Evolutionary conservation across 2,888 invertebrate genomes (phyloP).

Genomic region (Lithosia quadra): DNA sequence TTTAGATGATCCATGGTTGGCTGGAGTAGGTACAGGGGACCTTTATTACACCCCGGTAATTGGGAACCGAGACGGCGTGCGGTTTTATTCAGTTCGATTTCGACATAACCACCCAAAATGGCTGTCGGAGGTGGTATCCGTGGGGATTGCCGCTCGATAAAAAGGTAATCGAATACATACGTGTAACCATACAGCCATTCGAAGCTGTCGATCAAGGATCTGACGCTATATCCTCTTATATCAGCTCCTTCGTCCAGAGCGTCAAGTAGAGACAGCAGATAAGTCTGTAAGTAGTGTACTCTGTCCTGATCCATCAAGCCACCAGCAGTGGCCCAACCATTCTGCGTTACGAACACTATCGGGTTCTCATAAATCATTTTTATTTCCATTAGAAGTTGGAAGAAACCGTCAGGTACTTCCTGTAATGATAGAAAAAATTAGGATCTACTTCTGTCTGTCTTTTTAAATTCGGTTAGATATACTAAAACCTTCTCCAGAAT

Average conservation of each 20-base stretch:
- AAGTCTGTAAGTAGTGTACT: conserved; percentile 66
- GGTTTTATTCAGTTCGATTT: too few species aligned
- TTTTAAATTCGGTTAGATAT: too few species aligned
- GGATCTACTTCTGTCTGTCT: too few species aligned
- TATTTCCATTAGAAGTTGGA: conserved; percentile 83
- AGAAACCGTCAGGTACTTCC: conserved; percentile 86
- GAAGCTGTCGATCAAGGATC: conserved; percentile 22
- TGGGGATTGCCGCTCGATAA: too few species aligned
- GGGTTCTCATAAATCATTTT: conserved; percentile 81
- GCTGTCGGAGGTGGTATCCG: too few species aligned
- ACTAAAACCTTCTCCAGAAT: too few species aligned
- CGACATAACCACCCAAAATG: too few species aligned
- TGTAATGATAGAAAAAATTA: conserved; percentile 28
- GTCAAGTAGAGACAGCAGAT: conserved; percentile 66
- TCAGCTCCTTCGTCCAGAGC: conserved; percentile 18
- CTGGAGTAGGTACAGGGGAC: too few species aligned
- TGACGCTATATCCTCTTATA: conserved; percentile 14
- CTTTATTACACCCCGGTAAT: too few species aligned
- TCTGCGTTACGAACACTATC: conserved; percentile 86
- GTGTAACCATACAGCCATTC: conserved; percentile 23
- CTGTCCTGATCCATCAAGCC: conserved; percentile 76
- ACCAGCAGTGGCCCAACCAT: conserved; percentile 70
- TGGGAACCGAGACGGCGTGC: too few species aligned
- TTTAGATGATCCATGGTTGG: too few species aligned
- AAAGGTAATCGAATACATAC: too few species aligned